Base-by-base conservation (phyloP, 2,797 vertebrate genomes). In the Margarornis squamiger region DNA sequence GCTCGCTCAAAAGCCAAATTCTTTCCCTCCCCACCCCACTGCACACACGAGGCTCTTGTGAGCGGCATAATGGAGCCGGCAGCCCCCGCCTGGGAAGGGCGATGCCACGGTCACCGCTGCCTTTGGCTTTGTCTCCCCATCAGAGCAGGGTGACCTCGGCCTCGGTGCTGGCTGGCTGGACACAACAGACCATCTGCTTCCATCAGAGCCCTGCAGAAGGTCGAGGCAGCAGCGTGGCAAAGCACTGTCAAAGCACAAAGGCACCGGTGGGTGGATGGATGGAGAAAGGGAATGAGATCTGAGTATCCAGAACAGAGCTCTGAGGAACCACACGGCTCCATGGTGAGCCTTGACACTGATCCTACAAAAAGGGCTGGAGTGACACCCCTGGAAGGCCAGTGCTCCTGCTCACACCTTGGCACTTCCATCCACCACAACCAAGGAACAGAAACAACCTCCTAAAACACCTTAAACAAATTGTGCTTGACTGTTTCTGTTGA, bases 151-250 rank as follows among this genome's bases (percentile, higher is more conserved):
- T 58, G 93, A 95, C 86, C 94, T 27, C 22, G 2, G 90, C 57
- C 73, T 7, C 12, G 2, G 92, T 1, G 7, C 68, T n/a, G 78
- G 2, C 86, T 84, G 83, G 19, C 21, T 0, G 58, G 86, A 48
- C 93, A 90, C 70, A 84, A 80, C 62, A n/a, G 73, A 73, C 79
- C 95, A 95, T 90, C 95, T 96, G 92, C 96, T 90, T 32, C 79
- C 92, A 58, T 14, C 14, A 3, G 16, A 30, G 90, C 70, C 82
- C 67, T 0, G 0, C 27, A 77, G 66, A 65, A 81, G 76, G 70
- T 14, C 3, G 8, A n/a, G 38, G 76, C 8, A 27, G 58, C 13
- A 12, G 72, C 22, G 19, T 13, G 30, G 68, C 0, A 12, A 81
- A 24, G 72, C 2, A 6, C 79, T 61, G 82, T 3, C 72, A 49